Evolutionary conservation across 53 echinoderm and acorn worm genomes (phyloP).

Genomic region (Paelopatides confundens): DNA sequence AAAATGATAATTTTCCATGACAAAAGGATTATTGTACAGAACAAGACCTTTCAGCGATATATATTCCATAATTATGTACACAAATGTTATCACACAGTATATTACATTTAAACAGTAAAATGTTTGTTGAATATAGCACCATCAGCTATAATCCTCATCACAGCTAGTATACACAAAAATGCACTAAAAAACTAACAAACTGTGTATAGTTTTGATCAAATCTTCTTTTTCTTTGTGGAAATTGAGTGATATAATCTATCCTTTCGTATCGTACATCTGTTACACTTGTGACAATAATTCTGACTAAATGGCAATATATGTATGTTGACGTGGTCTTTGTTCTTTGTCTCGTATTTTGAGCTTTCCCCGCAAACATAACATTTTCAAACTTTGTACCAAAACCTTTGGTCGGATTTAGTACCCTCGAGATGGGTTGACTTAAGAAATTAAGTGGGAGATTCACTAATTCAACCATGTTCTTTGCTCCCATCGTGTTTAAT

Average conservation of each 20-base stretch:
- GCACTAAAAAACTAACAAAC: too few relatives aligned
- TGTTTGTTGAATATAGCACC: too few relatives aligned
- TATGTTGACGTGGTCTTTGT: slow-evolving; percentile 22
- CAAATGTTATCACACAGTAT: too few relatives aligned
- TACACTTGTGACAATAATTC: neutral
- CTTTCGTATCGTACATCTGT: neutral
- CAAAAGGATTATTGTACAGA: too few relatives aligned
- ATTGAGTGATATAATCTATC: neutral
- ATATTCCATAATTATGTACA: too few relatives aligned
- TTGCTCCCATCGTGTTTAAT: slow-evolving; percentile 43
- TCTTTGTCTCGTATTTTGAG: slow-evolving; percentile 37
- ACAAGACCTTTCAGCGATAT: too few relatives aligned
- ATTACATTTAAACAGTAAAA: too few relatives aligned
- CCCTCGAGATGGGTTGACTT: slow-evolving; percentile 33
- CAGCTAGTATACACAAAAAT: too few relatives aligned
- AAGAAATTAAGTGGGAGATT: slow-evolving; percentile 41
- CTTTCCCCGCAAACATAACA: slow-evolving; percentile 38
- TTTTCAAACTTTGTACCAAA: slow-evolving; percentile 47
- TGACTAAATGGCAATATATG: slow-evolving; percentile 23
- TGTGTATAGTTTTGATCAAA: too few relatives aligned
- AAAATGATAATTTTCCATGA: too few relatives aligned
- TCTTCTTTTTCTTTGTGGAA: neutral
- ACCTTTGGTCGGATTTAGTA: slow-evolving; percentile 47
- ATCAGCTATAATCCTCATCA: too few relatives aligned
- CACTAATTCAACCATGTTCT: slow-evolving; percentile 45